These are phyloP conservation scores for Mythimna pallens DNA, from an alignment of 2,888 invertebrate genomes.

Conservation along the genomic window DNA sequence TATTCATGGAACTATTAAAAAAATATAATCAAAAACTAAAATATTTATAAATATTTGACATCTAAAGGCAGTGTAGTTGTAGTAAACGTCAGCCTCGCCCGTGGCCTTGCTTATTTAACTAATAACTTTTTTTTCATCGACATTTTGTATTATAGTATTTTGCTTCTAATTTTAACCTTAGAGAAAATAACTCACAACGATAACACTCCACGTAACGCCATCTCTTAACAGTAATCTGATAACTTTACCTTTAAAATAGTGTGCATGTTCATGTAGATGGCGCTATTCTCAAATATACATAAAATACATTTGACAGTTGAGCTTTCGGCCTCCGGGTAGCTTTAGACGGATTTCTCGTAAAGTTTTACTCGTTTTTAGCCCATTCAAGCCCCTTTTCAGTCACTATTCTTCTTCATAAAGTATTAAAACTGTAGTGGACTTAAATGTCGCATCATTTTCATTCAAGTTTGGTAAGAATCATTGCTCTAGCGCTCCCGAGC, in stretches of 20 bases:
- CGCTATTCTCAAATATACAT: constrained; percentile 22
- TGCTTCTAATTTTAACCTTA: too few species aligned
- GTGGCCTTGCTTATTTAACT: too few species aligned
- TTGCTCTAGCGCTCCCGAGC: constrained; percentile 39
- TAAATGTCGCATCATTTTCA: constrained; percentile 40
- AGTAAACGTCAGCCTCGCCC: too few species aligned
- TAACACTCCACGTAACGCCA: neutral
- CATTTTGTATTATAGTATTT: too few species aligned
- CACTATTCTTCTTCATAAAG: neutral
- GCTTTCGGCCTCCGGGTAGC: constrained; percentile 37
- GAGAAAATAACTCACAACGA: neutral
- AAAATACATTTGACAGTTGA: constrained; percentile 31
- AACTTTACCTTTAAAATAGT: neutral
- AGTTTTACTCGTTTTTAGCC: neutral
- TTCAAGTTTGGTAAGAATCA: constrained; percentile 49
- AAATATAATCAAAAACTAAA: too few species aligned
- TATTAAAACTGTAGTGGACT: neutral
- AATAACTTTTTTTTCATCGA: too few species aligned
- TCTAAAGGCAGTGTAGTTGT: too few species aligned
- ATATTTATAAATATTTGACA: too few species aligned
- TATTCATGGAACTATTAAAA: too few species aligned
- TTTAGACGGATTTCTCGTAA: neutral
- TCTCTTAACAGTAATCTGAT: neutral
- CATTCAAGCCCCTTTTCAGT: neutral
- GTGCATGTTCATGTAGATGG: constrained; percentile 39